These are phyloP conservation scores for Oryzias woworae DNA, from an alignment of 2,113 vertebrate species.

Conservation along the genomic window DNA sequence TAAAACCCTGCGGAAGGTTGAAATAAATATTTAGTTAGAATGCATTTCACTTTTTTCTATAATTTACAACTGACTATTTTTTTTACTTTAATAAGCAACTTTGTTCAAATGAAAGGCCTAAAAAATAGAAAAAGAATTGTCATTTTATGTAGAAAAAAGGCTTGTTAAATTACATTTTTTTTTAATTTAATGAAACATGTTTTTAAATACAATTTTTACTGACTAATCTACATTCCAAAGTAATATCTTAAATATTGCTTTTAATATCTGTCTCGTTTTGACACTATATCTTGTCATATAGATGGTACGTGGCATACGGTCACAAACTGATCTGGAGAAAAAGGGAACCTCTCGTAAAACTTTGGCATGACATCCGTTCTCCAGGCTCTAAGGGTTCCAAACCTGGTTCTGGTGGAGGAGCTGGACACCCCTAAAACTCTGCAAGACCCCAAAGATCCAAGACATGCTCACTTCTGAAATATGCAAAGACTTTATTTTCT, in stretches of 20 bases:
- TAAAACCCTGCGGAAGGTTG: too few species aligned
- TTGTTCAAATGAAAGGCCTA: too few species aligned
- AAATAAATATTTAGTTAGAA: too few species aligned
- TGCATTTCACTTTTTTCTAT: too few species aligned
- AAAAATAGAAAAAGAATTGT: too few species aligned
- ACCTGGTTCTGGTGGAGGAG: constrained; percentile 74
- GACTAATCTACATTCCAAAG: too few species aligned
- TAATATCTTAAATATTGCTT: not conserved
- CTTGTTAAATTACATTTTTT: too few species aligned
- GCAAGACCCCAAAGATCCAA: not conserved
- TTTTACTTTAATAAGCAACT: too few species aligned
- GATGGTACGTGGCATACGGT: constrained; percentile 90
- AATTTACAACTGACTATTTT: too few species aligned
- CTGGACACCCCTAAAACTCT: constrained; percentile 21
- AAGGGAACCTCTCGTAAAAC: constrained; percentile 90
- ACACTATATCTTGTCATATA: constrained; percentile 51
- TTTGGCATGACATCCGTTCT: constrained; percentile 86
- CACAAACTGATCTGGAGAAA: constrained; percentile 96
- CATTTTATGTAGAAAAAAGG: too few species aligned
- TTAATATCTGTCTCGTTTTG: not conserved
- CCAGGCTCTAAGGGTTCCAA: constrained; percentile 53
- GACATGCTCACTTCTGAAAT: not conserved
- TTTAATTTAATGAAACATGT: too few species aligned
- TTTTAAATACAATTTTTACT: too few species aligned
- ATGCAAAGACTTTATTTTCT: constrained; percentile 29